Evolutionary conservation across 1,140 invertebrate genomes (phyloP).

Genomic region (Ceratitis capitata): DNA sequence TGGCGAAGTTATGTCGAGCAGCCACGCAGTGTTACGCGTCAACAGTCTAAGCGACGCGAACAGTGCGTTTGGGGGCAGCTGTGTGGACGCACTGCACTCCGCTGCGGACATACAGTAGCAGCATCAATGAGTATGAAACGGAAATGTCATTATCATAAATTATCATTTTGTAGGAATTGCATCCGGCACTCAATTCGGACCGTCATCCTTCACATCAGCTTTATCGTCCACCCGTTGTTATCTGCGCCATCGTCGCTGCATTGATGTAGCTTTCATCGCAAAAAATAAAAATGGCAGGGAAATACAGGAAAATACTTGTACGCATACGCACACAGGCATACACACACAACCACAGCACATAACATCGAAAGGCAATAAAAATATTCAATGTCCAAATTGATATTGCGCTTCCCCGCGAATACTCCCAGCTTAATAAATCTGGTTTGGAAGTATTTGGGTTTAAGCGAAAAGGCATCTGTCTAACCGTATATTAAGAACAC

Average conservation of each 20-base stretch:
- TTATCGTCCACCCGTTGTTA: not conserved
- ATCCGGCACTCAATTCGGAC: constrained; percentile 50
- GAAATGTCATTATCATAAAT: constrained; percentile 66
- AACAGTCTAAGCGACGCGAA: not conserved
- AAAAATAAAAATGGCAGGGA: too few relatives aligned
- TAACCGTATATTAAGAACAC: too few relatives aligned
- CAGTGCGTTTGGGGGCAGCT: constrained; percentile 9
- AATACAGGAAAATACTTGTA: not conserved
- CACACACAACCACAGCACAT: too few relatives aligned
- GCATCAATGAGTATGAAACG: constrained; percentile 36
- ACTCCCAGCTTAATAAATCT: not conserved
- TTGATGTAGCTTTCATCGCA: not conserved
- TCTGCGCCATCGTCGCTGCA: constrained; percentile 6
- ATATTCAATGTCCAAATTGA: not conserved
- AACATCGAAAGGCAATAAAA: constrained; percentile 23
- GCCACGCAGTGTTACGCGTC: constrained; percentile 17
- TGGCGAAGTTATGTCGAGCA: not conserved
- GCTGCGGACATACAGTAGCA: constrained; percentile 46
- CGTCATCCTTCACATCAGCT: not conserved
- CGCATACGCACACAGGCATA: not conserved
- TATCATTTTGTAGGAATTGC: constrained; percentile 66
- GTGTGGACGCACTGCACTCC: constrained; percentile 51
- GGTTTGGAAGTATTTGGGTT: not conserved
- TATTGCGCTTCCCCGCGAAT: not conserved
- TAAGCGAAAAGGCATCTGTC: not conserved